Base-by-base conservation (phyloP, 2,888 invertebrate species). In the Pseudococcus longispinus region DNA sequence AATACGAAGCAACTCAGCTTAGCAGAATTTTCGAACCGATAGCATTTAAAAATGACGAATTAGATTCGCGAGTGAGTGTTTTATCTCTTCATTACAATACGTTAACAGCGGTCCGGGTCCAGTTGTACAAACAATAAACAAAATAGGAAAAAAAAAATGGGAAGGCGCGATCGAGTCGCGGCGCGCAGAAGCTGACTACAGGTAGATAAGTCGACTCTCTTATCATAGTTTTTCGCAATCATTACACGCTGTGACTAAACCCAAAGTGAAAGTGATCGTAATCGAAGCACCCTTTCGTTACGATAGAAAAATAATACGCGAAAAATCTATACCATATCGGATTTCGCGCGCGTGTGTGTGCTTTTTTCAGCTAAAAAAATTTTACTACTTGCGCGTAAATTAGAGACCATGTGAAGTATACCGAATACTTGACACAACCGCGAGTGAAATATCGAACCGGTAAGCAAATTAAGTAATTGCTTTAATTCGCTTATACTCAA, bases 151-250 rank as follows among this genome's bases (percentile, higher is more conserved):
- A 85, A 70, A 37, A 85, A 70, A 37, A 26, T 32, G 42, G 44
- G 85, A 23, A 85, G 60, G 85, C 65, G 70, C 74, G 70, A 70
- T 70, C 37, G 85, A 5, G 29, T 74, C 32, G 70, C 70, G 70
- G 44, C 42, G 85, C 85, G 85, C 85, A 85, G 85, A 85, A 85
- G 85, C 85, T 85, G 85, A 85, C 85, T 85, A 65, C 85, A 85
- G 85, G 85, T 85, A 85, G 85, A 70, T 85, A 85, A 65, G 70
- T 32, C 77, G 37, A 80, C 37, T 80, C 77, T 80, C 77, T 80
- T 80, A 80, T 80, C 77, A 80, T 80, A 37, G 60, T 37, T 80
- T 80, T 80, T 42, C 37, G 42, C 29, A 42, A 29, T 80, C 77
- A 60, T 60, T 80, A 80, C 77, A 42, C 77, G 8, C 37, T 80